These are phyloP conservation scores for Glossosoma conforme DNA, from an alignment of 1,140 invertebrate genomes.

Conservation along the genomic window DNA sequence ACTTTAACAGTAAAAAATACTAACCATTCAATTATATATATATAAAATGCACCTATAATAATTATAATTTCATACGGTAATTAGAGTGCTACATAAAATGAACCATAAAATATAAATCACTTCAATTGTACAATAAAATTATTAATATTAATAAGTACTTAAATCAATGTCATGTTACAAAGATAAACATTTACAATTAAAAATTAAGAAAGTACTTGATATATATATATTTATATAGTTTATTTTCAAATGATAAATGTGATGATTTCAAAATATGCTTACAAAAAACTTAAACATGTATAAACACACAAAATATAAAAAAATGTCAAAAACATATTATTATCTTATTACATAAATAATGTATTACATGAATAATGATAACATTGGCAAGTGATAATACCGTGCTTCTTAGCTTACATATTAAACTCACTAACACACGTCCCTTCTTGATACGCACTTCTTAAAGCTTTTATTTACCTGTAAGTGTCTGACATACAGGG, in stretches of 20 bases:
- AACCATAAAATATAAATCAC: constrained; percentile 7
- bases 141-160: constrained; percentile 13
- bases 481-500: constrained; percentile 14
- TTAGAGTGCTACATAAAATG: neutral
- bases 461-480: constrained; percentile 32
- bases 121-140: constrained; percentile 14
- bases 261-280: constrained; percentile 5
- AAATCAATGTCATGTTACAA: constrained; percentile 16
- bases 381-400: constrained; percentile 33
- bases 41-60: neutral
- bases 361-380: constrained; percentile 26
- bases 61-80: neutral
- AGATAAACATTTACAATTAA: constrained; percentile 18
- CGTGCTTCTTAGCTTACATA: constrained; percentile 23
- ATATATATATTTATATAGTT: constrained; percentile 8
- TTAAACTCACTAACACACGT: constrained; percentile 12
- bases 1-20: constrained; percentile 12
- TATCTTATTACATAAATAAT: constrained; percentile 27
- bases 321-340: constrained; percentile 13
- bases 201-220: constrained; percentile 11
- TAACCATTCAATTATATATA: constrained; percentile 3
- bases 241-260: constrained; percentile 5
- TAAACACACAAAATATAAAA: constrained; percentile 24
- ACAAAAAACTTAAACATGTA: constrained; percentile 21
- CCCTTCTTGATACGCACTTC: constrained; percentile 30